These are phyloP conservation scores for Scomber scombrus DNA, from an alignment of 2,113 vertebrate genomes.

Conservation along the genomic window DNA sequence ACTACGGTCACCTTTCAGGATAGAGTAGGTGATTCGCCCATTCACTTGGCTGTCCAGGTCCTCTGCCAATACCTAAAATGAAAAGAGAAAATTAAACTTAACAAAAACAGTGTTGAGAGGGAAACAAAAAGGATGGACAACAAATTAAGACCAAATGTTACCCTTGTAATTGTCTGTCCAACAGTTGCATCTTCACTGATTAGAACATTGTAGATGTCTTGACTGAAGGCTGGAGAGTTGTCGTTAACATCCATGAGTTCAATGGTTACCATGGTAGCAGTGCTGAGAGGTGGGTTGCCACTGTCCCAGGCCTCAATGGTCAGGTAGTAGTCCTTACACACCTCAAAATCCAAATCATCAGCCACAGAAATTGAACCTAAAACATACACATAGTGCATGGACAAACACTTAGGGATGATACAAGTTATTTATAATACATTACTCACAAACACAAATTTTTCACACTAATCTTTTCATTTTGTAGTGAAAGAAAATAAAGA, in stretches of 20 bases:
- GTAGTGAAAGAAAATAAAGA: too few species aligned
- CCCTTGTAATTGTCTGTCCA: constrained; percentile 90
- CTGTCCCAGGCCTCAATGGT: constrained; percentile 95
- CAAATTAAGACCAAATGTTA: constrained; percentile 62
- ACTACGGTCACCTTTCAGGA: constrained; percentile 91
- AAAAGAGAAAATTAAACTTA: neutral
- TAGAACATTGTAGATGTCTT: constrained; percentile 91
- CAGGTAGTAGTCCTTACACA: constrained; percentile 93
- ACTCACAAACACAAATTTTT: too few species aligned
- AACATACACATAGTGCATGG: constrained; percentile 2
- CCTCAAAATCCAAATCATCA: constrained; percentile 93
- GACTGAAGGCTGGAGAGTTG: constrained; percentile 92
- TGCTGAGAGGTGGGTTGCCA: constrained; percentile 91
- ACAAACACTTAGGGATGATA: too few species aligned
- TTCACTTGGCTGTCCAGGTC: constrained; percentile 95
- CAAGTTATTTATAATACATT: too few species aligned
- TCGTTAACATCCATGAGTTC: constrained; percentile 96
- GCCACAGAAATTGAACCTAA: constrained; percentile 91
- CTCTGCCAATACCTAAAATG: constrained; percentile 91
- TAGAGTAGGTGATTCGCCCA: constrained; percentile 92
- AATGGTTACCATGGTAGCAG: constrained; percentile 91
- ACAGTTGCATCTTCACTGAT: constrained; percentile 92
- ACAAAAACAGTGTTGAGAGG: neutral
- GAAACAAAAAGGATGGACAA: neutral
- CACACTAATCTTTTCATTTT: too few species aligned